Evolutionary conservation across 2,797 vertebrate genomes (phyloP).

Genomic region (Kryptolebias ocellatus): DNA sequence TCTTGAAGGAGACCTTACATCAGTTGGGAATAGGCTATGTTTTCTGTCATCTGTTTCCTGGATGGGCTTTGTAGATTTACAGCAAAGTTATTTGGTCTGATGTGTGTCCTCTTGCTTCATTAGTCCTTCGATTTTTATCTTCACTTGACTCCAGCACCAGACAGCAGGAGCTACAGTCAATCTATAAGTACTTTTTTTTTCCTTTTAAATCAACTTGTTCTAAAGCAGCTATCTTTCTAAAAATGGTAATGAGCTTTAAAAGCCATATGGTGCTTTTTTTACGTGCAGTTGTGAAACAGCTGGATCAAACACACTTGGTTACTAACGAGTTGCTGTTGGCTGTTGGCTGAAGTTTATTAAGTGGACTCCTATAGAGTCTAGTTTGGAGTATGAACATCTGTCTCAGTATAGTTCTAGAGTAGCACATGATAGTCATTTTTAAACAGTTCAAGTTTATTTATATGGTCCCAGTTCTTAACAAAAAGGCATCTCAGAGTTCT

Average conservation of each 20-base stretch:
- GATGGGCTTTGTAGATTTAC: constrained; percentile 10
- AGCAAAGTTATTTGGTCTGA: background rate
- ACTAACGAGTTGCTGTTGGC: constrained; percentile 56
- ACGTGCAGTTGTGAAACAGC: constrained; percentile 67
- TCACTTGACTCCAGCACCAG: background rate
- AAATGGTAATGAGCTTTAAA: constrained; percentile 21
- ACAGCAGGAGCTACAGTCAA: constrained; percentile 1
- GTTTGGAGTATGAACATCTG: constrained; percentile 24
- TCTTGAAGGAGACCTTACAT: constrained; percentile 41
- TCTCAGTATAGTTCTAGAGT: background rate
- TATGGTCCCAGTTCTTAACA: no score
- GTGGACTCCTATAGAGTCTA: constrained; percentile 25
- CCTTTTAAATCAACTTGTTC: constrained; percentile 2
- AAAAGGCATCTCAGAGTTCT: no score
- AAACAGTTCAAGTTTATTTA: background rate
- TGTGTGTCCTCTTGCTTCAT: background rate
- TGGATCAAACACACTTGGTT: constrained; percentile 61
- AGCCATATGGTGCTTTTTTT: constrained; percentile 40
- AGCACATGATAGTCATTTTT: background rate
- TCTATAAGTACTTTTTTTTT: constrained; percentile 2
- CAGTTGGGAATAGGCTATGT: constrained; percentile 33
- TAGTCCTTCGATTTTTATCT: background rate
- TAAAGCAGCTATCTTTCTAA: constrained; percentile 4
- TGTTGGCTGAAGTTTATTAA: constrained; percentile 41
- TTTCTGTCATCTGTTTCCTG: constrained; percentile 49